Conservation (phyloP, 2,797 vertebrate species). For the Calcarius lapponicus region DNA sequence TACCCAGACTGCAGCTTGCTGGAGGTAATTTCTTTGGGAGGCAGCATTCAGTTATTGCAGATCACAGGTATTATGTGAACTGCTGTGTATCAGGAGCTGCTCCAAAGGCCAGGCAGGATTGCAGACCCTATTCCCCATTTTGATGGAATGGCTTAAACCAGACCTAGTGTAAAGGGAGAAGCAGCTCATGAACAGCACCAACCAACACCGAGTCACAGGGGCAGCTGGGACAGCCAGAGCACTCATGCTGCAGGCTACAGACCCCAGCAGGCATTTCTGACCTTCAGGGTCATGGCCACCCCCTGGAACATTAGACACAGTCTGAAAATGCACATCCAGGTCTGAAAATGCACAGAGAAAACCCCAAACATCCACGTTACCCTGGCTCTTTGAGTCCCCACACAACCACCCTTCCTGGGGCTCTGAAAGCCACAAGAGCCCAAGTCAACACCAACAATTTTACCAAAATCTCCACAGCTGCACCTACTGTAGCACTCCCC, state of each 20-base stretch:
- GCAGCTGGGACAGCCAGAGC: not conserved
- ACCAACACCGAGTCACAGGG: accelerated
- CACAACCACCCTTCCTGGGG: not conserved
- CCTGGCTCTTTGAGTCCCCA: not conserved
- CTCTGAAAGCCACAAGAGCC: not conserved
- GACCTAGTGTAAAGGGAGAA: not conserved
- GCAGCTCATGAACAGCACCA: not conserved
- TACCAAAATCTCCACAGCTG: not conserved
- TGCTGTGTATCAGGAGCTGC: not conserved
- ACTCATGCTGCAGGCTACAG: not conserved
- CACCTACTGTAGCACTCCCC: not conserved
- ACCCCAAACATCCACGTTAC: not conserved
- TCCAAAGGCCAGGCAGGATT: not conserved
- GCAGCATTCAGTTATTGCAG: not conserved
- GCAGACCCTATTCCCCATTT: not conserved
- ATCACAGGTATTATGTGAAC: not conserved
- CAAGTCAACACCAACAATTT: not conserved
- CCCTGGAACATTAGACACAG: not conserved
- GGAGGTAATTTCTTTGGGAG: not conserved
- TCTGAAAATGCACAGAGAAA: not conserved
- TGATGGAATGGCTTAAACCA: not conserved
- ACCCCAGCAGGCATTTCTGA: not conserved
- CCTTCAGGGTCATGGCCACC: not conserved
- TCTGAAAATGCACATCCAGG: not conserved
- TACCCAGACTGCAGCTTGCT: not conserved